A percentile compares a stretch with the other conserved stretches of the same genome.
phyloP scores from a whole-genome alignment of 1,140 invertebrate species.

The Leptinotarsa undecemlineata region DNA sequence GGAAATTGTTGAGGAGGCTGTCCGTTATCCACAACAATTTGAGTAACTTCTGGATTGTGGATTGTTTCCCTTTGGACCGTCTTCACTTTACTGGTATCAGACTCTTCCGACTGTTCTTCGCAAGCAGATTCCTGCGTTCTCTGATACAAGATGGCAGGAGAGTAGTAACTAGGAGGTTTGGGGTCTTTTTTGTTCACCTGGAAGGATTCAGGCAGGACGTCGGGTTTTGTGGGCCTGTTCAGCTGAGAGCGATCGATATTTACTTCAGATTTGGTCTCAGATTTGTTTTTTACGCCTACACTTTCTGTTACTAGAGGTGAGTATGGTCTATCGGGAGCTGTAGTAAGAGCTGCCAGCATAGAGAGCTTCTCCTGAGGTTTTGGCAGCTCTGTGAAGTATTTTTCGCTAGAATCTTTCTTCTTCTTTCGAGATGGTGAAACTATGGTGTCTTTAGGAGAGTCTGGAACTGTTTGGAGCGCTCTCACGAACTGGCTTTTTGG shows the following conservation, averaged over 20 bases:
- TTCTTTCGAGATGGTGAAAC: constrained; percentile 57
- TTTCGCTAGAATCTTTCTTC: constrained; percentile 43
- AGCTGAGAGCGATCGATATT: constrained; percentile 29
- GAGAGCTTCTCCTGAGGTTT: constrained; percentile 55
- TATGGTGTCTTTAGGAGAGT: constrained; percentile 55
- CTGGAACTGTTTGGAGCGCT: constrained; percentile 70
- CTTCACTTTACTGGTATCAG: constrained; percentile 33
- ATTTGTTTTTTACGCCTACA: constrained; percentile 13
- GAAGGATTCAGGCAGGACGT: constrained; percentile 40
- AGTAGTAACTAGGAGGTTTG: constrained; percentile 40
- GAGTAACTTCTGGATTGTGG: constrained; percentile 30
- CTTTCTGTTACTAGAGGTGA: constrained; percentile 39
- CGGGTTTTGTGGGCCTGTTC: constrained; percentile 39
- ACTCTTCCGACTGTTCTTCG: constrained; percentile 34
- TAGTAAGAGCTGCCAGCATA: constrained; percentile 57
- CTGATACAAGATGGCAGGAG: constrained; percentile 30
- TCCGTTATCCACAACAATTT: constrained; percentile 28
- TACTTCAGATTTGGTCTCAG: background rate
- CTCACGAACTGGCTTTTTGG: constrained; percentile 56
- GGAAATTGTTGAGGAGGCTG: constrained; percentile 31
- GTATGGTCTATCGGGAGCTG: constrained; percentile 55
- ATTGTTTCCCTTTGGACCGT: constrained; percentile 35
- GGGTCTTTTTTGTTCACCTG: constrained; percentile 35
- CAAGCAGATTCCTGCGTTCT: constrained; percentile 25
- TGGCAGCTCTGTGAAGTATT: constrained; percentile 55